Base-by-base conservation (phyloP, 2,797 vertebrate genomes). In the Gallinago nigripennis region DNA sequence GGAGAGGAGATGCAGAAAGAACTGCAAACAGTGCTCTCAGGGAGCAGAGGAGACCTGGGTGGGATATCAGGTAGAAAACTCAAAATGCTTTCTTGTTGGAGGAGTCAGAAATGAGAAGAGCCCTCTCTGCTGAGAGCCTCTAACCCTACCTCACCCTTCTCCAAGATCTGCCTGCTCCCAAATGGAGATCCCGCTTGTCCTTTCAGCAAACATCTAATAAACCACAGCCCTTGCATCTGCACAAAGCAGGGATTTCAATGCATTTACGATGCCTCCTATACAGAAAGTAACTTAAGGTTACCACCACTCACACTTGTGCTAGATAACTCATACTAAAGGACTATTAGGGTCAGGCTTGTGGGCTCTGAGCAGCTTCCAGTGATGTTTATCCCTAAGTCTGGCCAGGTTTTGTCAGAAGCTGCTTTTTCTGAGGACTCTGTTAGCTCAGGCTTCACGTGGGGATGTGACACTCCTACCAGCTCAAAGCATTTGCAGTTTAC, bases 241-340 rank as follows among this genome's bases (percentile, higher is more conserved):
- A 15, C 20, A 4, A 72, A 77, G 57, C 17, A 19, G 16, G 37
- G 43, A 5, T 41, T 54, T 43, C 13, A 18, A 3, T 19, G 43
- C 4, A 2, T 11, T 21, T 43, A 46, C 1, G 1, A 5, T 56
- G 39, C 19, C 60, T 69, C 37, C 30, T 61, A 39, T 39, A 30
- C 51, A 14, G 25, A 19, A 65, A 35, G 5, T 31, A 58, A 50
- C 46, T 80, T 8, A 2, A 25, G 8, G 5, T n/a, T 30, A 8
- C 35, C 30, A 3, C 33, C 9, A 5, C 24, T 12, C 10, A 0
- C 1, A 7, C 20, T 65, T 12, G 19, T 18, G 16, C 16, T 46
- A 37, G 27, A 25, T 1, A 12, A 25, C 72, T 28, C 3, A 14
- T 37, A 3, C 57, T 37, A 66, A 54, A 68, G 37, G 46, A 13